Evolutionary conservation across 92 coral and sea anemone genomes (phyloP), one percentile per base, ranked within the genome.

Genomic region (Phenganax marumi): DNA sequence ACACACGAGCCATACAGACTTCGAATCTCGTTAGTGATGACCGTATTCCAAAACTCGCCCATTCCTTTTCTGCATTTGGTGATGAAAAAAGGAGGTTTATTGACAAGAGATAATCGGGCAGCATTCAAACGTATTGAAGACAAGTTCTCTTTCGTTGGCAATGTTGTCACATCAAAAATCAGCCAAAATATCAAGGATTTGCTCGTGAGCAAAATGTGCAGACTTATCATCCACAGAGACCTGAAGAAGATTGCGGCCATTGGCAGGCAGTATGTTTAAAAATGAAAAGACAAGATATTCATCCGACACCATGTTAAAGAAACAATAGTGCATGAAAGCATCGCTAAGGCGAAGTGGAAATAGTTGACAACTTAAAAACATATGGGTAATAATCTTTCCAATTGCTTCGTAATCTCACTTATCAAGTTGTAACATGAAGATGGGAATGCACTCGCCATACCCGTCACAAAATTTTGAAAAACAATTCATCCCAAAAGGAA

Each of bases 331-430:
- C 10, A 88, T 52, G 51, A 87, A 66, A 53, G 91, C 89, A 53
- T 88, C 91, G 17, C 87, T 77, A 12, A 90, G 84, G 66, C 84
- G 89, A 19, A 88, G 49, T 55, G 89, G 89, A 49, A 90, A 39
- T 26, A 87, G 85, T 52, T 89, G 90, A 22, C 85, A 88, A 47
- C 84, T 85, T 64, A 91, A 58, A 46, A 84, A 85, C 77, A 84
- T 91, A 71, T 88, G 90, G 46, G 91, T 88, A 22, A 86, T 49
- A 52, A 88, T 75, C 50, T 86, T 80, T 14, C 93, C 93, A 77
- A 82, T 22, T 10, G 87, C 85, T 52, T 80, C 76, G 69, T 84
- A 90, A 71, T 87, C 88, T 6, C 60, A 80, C 50, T 77, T 70
- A 17, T 75, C 53, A 8, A 90, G 13, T 52, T 76, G 81, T 23